Evolutionary conservation across 35 echinoderm and acorn worm species (phyloP).

Genomic region (Strongylocentrotus purpuratus): DNA sequence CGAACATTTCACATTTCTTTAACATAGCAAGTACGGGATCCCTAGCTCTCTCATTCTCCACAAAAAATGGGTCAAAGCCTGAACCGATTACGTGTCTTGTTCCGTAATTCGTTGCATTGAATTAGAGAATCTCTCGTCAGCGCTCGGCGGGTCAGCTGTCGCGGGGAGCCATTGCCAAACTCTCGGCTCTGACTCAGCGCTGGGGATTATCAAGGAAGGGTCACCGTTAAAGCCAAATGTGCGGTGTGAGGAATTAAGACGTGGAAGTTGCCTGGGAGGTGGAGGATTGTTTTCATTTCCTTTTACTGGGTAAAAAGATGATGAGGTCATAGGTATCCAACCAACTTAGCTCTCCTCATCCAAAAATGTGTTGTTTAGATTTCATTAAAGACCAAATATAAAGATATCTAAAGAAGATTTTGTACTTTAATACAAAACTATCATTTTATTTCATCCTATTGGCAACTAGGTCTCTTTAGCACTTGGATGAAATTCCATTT

Average conservation of each 20-base stretch:
- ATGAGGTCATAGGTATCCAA: not conserved
- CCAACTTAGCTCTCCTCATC: too few species aligned
- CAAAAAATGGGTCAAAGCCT: not conserved
- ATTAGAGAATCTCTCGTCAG: conserved; percentile 31
- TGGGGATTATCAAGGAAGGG: not conserved
- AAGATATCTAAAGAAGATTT: too few species aligned
- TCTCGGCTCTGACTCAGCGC: conserved; percentile 13
- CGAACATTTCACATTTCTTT: not conserved
- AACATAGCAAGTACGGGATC: not conserved
- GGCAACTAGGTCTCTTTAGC: too few species aligned
- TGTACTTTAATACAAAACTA: too few species aligned
- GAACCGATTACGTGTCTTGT: conserved; percentile 9
- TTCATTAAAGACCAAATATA: too few species aligned
- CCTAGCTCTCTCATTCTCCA: not conserved
- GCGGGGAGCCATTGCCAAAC: conserved; percentile 14
- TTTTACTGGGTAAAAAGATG: not conserved
- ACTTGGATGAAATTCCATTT: not conserved
- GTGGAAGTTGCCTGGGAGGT: not conserved
- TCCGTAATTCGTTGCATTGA: conserved; percentile 35
- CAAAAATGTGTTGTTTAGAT: too few species aligned
- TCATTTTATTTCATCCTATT: too few species aligned
- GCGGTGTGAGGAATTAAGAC: not conserved
- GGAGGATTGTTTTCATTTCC: not conserved
- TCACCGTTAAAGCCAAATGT: not conserved
- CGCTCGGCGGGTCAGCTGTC: not conserved